Conservation (phyloP, 2,113 vertebrate genomes). For the Triplophysa dalaica region DNA sequence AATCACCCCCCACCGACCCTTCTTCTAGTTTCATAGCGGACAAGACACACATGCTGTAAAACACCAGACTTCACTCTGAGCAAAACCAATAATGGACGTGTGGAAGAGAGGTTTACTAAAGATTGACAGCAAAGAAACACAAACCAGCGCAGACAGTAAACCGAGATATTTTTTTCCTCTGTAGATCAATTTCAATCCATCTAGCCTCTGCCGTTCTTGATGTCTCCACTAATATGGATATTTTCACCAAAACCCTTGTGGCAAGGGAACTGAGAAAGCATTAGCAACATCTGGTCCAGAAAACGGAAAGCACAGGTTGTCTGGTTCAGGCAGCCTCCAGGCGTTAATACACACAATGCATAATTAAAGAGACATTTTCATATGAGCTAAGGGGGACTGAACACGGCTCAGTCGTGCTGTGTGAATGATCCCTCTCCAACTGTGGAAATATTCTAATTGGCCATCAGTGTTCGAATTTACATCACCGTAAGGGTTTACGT, state of each 20-base stretch:
- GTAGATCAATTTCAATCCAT: slow-evolving; percentile 33
- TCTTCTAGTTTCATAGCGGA: slow-evolving; percentile 1
- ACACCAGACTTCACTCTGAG: slow-evolving; percentile 61
- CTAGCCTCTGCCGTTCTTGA: slow-evolving; percentile 26
- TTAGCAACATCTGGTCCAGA: slow-evolving; percentile 49
- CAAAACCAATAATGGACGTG: slow-evolving; percentile 47
- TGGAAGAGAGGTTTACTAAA: slow-evolving; percentile 8
- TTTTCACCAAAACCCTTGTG: slow-evolving; percentile 25
- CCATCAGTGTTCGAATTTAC: not conserved
- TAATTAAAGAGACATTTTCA: slow-evolving; percentile 53
- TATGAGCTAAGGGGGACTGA: slow-evolving; percentile 31
- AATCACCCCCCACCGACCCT: not conserved
- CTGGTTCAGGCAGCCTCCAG: slow-evolving; percentile 39
- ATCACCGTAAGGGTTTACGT: not conserved
- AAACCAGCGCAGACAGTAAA: slow-evolving; percentile 23
- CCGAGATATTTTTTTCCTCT: slow-evolving; percentile 18
- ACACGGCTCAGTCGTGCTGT: slow-evolving; percentile 26
- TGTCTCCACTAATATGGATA: slow-evolving; percentile 36
- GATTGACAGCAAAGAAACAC: slow-evolving; percentile 14
- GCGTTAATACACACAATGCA: slow-evolving; percentile 43
- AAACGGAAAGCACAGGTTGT: slow-evolving; percentile 28
- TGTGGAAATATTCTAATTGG: slow-evolving; percentile 32
- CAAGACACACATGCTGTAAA: slow-evolving; percentile 58
- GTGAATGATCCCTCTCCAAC: slow-evolving; percentile 18
- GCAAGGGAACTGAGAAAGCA: slow-evolving; percentile 37